Conservation (phyloP, 2,113 vertebrate genomes). For the Chloropsis cyanopogon region DNA sequence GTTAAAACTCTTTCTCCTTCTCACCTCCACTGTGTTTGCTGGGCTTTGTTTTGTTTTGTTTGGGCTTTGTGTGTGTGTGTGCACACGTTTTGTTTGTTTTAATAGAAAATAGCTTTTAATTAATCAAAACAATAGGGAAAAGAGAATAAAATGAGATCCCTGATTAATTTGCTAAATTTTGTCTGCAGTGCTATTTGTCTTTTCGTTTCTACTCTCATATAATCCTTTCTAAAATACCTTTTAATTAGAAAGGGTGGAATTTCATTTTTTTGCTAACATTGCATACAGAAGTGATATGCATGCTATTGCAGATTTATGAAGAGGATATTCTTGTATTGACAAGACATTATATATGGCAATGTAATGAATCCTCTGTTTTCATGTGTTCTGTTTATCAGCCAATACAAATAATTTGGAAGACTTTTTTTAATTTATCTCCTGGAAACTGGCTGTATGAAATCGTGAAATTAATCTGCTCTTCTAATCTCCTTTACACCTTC, state of each 20-base stretch:
- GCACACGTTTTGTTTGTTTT: not conserved
- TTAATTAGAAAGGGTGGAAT: not conserved
- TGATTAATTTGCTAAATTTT: not conserved
- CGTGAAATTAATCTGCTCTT: not conserved
- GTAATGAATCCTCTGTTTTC: not conserved
- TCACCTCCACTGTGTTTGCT: not conserved
- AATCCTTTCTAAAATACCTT: not conserved
- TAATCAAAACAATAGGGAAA: not conserved
- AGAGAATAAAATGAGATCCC: not conserved
- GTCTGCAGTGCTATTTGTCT: not conserved
- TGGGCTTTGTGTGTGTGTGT: not conserved
- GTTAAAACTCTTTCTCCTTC: not conserved
- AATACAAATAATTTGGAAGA: not conserved
- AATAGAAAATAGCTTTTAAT: not conserved
- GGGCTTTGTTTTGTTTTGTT: not conserved
- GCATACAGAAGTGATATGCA: not conserved
- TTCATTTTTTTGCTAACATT: not conserved
- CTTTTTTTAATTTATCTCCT: not conserved
- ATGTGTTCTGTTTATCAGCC: not conserved
- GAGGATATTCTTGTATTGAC: not conserved
- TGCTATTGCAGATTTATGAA: not conserved
- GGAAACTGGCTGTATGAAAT: slow-evolving; percentile 5
- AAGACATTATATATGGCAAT: not conserved
- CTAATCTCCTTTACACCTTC: slow-evolving; percentile 49
- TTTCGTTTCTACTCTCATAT: not conserved